A percentile compares a stretch with the other conserved stretches of the same genome.
phyloP scores from a whole-genome alignment of 1,140 invertebrate species.

The Bombus pascuorum region DNA sequence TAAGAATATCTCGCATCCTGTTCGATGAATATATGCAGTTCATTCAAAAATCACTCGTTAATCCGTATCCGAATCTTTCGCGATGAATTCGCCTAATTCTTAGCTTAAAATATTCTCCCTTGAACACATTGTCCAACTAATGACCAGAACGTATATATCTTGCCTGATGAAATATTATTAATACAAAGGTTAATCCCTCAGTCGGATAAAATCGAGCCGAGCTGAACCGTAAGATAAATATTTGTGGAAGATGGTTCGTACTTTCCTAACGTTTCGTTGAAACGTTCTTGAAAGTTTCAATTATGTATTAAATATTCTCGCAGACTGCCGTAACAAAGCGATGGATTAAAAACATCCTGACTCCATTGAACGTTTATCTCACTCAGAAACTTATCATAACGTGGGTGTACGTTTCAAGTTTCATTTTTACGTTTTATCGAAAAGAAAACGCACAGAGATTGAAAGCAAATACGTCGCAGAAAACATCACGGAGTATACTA shows the following conservation, averaged over 20 bases:
- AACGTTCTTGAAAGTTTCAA: background rate
- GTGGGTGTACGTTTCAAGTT: background rate
- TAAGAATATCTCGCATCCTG: too few relatives aligned
- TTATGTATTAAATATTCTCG: too few relatives aligned
- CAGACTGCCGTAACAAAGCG: too few relatives aligned
- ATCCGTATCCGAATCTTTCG: background rate
- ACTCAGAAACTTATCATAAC: background rate
- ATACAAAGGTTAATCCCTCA: background rate
- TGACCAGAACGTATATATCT: too few relatives aligned
- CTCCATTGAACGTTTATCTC: background rate
- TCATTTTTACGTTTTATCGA: background rate
- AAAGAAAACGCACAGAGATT: background rate
- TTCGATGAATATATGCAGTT: background rate
- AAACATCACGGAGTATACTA: background rate
- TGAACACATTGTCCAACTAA: background rate
- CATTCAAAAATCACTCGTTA: too few relatives aligned
- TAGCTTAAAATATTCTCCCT: background rate
- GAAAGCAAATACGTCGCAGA: background rate
- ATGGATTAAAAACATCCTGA: too few relatives aligned
- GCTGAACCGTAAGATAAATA: background rate
- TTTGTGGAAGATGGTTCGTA: background rate
- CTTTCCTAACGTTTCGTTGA: background rate
- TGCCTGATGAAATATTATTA: background rate
- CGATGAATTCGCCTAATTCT: background rate
- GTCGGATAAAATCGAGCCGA: background rate